Evolutionary conservation across 2,888 invertebrate genomes (phyloP), one percentile per base, ranked within the genome.

Genomic region (Chymomyza fuscimana): DNA sequence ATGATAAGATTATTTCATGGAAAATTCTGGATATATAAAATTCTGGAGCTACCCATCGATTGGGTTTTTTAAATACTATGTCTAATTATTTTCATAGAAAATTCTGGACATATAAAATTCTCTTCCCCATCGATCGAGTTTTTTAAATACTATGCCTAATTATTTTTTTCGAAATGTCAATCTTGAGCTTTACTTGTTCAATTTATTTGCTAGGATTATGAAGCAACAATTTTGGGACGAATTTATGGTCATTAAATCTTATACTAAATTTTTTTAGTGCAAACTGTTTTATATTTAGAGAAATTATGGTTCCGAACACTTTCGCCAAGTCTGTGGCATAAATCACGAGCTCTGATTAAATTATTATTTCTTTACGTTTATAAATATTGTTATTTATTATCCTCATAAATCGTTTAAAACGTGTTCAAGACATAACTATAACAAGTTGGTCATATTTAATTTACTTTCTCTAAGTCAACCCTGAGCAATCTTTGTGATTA

Each of bases 1-100:
- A n/a, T 12, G 79, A 77, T 79, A 79, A 66, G 52, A 10, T 6
- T 1, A 6, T 40, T 9, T 4, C 5, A 3, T 40, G 40, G 40
- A 19, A 32, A 32, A 32, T 32, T 32, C 36, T 7, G 9, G 36
- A 4, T 0, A 9, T 36, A 25, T 25, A 32, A 4, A 32, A 46
- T 46, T 46, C 40, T 10, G 12, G 40, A 12, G 10, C 12, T 46
- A 4, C 40, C 5, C 40, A 12, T 46, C 40, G 12, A 46, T 10
- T 12, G 40, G 12, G 40, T 36, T 36, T 36, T 36, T 9, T 7
- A 1, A 19, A 19, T 19, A 19, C 19, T 19, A 19, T 19, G 19
- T 19, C 19, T 19, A 19, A 19, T 19, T 19, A 19, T 19, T 19
- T 19, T 19, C 5, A 3, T 40, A 7, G 40, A 19, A 32, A 32